Evolutionary conservation across 1,140 invertebrate species (phyloP).

Genomic region (Pentalonia nigronervosa): DNA sequence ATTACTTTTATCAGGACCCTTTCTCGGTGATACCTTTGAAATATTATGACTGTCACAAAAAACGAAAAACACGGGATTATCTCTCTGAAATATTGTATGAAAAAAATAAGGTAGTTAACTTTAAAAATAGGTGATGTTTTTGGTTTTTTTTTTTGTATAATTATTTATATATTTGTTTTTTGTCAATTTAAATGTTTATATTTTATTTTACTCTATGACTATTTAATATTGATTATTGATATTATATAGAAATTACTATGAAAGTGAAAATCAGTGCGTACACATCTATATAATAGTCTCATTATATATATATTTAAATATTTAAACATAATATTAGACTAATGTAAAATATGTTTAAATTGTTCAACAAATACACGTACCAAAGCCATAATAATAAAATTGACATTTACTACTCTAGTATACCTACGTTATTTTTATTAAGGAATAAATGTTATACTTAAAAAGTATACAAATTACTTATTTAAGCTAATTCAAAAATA

Average conservation of each 20-base stretch:
- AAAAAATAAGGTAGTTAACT: neutral
- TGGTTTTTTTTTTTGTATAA: too few species aligned
- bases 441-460: slow-evolving; percentile 4
- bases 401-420: neutral
- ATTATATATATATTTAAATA: neutral
- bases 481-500: slow-evolving; percentile 19
- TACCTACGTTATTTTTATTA: neutral
- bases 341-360: neutral
- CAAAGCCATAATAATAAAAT: neutral
- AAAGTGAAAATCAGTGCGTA: neutral
- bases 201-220: neutral
- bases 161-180: neutral
- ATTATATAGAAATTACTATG: neutral
- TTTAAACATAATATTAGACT: neutral
- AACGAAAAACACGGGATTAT: neutral
- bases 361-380: neutral
- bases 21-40: neutral
- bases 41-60: neutral
- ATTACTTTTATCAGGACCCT: neutral
- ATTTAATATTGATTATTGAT: neutral
- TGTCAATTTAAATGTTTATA: neutral
- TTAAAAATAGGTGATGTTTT: neutral
- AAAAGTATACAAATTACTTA: slow-evolving; percentile 14
- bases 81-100: neutral
- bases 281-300: neutral